Evolutionary conservation across 1,140 invertebrate species (phyloP).

Genomic region (Procambarus virginalis): DNA sequence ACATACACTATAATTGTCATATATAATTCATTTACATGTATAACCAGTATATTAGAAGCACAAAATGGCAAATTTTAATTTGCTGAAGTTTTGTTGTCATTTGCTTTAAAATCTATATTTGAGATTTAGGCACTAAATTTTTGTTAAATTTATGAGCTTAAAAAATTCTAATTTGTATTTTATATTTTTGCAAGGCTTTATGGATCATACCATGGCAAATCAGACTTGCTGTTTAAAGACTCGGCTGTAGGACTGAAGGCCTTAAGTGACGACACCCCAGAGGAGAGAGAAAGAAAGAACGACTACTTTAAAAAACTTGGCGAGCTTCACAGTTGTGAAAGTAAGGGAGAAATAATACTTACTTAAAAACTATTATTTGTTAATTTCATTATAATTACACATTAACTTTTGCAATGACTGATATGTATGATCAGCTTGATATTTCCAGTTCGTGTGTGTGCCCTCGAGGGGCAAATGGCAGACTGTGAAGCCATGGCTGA

Average conservation of each 20-base stretch:
- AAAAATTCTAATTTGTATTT: no score
- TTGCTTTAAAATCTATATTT: no score
- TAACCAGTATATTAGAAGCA: no score
- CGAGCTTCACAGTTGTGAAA: constrained; percentile 54
- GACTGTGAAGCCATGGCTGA: constrained; percentile 34
- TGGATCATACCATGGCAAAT: constrained; percentile 28
- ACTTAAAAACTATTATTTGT: not conserved
- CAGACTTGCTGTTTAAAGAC: constrained; percentile 48
- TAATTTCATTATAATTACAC: not conserved
- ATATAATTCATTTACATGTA: no score
- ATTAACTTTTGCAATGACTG: not conserved
- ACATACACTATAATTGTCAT: no score
- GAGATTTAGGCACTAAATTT: no score
- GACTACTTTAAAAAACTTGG: constrained; percentile 47
- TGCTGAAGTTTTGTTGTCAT: no score
- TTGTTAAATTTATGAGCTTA: no score
- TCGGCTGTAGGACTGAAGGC: constrained; percentile 37
- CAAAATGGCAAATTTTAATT: no score
- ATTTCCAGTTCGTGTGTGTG: constrained; percentile 43
- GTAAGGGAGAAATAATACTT: not conserved
- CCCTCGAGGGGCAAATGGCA: constrained; percentile 27
- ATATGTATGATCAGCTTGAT: not conserved
- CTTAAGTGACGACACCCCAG: constrained; percentile 39
- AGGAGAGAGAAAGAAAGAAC: constrained; percentile 26
- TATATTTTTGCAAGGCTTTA: constrained; percentile 21